phyloP scores from a whole-genome alignment of 2,797 vertebrate genomes.

The Cuculus canorus region DNA sequence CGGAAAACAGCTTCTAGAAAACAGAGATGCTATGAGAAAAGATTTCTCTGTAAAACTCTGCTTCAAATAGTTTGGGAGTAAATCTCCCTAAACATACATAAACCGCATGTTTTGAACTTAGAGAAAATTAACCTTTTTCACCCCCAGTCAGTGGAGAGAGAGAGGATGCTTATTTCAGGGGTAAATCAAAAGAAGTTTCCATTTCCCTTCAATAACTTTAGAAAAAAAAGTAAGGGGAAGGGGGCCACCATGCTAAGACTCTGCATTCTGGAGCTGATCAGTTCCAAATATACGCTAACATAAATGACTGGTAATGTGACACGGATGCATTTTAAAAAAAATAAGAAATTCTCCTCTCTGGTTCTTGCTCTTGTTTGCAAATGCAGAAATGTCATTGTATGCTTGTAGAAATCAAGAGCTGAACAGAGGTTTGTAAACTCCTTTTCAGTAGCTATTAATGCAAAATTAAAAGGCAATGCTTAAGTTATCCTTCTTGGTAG shows the following conservation, averaged over 20 bases:
- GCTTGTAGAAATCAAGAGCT: not conserved
- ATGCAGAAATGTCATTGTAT: not conserved
- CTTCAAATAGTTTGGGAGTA: not conserved
- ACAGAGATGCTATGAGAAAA: not conserved
- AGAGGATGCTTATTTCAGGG: not conserved
- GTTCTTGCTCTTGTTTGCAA: not conserved
- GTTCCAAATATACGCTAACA: not conserved
- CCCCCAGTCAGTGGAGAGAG: not conserved
- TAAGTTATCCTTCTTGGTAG: not conserved
- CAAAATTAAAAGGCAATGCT: not conserved
- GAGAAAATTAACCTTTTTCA: not conserved
- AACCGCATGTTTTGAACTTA: not conserved
- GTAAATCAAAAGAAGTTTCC: not conserved
- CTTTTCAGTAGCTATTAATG: not conserved
- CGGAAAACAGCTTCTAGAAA: not conserved
- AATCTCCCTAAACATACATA: not conserved
- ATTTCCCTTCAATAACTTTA: not conserved
- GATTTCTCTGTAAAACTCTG: not conserved
- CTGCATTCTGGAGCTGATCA: not conserved
- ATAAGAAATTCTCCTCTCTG: not conserved
- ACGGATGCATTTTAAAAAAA: not conserved
- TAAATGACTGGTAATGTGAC: not conserved
- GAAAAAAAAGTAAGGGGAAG: not conserved
- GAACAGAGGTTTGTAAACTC: not conserved
- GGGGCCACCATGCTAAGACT: not conserved